Evolutionary conservation across 2,888 invertebrate genomes (phyloP).

Genomic region (Malacosoma neustria): DNA sequence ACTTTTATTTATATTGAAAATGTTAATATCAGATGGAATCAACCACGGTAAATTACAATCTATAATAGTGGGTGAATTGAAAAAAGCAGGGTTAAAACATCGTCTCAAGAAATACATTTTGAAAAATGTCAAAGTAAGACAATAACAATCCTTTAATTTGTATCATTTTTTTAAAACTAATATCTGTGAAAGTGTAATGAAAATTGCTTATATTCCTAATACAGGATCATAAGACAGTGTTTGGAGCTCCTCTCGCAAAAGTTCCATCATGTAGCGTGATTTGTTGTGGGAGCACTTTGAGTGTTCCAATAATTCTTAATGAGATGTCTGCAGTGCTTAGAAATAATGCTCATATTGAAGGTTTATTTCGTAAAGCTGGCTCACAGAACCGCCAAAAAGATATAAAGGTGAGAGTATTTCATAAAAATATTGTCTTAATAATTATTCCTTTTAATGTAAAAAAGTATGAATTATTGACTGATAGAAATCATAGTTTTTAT

Average conservation of each 20-base stretch:
- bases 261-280: constrained; percentile 72
- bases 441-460: too few species aligned
- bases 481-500: too few species aligned
- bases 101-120: constrained; percentile 78
- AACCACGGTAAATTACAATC: constrained; percentile 65
- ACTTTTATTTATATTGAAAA: constrained; percentile 23
- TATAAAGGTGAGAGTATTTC: constrained; percentile 79
- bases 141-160: too few species aligned
- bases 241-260: constrained; percentile 62
- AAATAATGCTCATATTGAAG: constrained; percentile 83
- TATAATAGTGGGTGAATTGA: constrained; percentile 78
- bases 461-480: too few species aligned
- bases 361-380: constrained; percentile 92
- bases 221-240: constrained; percentile 63
- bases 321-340: constrained; percentile 82
- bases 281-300: constrained; percentile 80
- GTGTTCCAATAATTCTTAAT: constrained; percentile 82
- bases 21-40: constrained; percentile 68
- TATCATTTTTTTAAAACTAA: too few species aligned
- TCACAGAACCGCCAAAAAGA: constrained; percentile 88
- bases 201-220: too few species aligned
- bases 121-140: constrained; percentile 68
- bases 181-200: too few species aligned
- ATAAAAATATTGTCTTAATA: too few species aligned
- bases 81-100: constrained; percentile 81